Base-by-base conservation (phyloP, 2,888 invertebrate genomes). In the Helobdella robusta region DNA sequence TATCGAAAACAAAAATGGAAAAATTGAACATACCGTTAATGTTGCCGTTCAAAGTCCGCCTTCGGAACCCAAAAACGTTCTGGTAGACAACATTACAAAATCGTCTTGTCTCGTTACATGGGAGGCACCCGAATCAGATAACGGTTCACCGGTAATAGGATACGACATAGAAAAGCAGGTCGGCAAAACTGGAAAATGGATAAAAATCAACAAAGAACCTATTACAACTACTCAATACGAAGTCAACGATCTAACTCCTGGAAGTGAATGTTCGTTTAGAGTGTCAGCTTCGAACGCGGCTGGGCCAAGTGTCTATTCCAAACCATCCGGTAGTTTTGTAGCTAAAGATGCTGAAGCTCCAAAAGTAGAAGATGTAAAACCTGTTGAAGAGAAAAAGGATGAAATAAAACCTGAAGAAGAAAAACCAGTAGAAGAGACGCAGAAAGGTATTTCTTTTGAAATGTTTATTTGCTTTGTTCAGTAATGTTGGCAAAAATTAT, bases 161-260 rank as follows among this genome's bases (percentile, higher is more conserved):
- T 78, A 78, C 68, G 66, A 74, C 59, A 70, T 78, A 15, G 78
- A 78, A 70, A 73, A 74, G 58, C 70, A 64, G 15, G 48, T 34
- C 68, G 50, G 73, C n/a, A 75, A 76, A 60, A 74, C 73, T 18
- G 91, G 92, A 62, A 86, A 95, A 75, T 97, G 97, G 97, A 85
- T 91, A 68, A 91, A 92, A 80, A 77, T 92, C 60, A 93, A 89
- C 81, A 90, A 87, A 74, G 89, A 90, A 70, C 89, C 91, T 0
- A 84, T 86, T n/a, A 70, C 73, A 4, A 74, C 75, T 63, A 72
- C 73, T 15, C 73, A 73, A 54, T 74, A 72, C 66, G 75, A 74
- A 5, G 46, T 72, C 30, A 65, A 69, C 25, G 77, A 77, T 65
- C 67, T 73, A 25, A 61, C 68, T 20, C 70, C 69, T 46, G 68